Conservation (phyloP, 2,888 invertebrate species). For the Lycia hirtaria region DNA sequence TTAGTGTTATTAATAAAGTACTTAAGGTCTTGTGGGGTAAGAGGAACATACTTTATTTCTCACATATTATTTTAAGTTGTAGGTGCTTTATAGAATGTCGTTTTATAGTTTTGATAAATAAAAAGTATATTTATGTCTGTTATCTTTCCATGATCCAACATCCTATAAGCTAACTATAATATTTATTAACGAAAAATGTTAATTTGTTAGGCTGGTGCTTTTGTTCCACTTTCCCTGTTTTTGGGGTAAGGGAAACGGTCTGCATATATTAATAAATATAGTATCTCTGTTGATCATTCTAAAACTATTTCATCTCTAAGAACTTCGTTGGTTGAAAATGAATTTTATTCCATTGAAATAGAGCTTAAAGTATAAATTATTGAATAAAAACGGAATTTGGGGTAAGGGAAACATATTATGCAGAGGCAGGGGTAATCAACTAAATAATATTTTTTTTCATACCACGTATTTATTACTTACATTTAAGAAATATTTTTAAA, state of each 20-base stretch:
- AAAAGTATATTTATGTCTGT: slow-evolving; percentile 16
- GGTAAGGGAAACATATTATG: slow-evolving; percentile 7
- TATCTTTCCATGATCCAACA: slow-evolving; percentile 18
- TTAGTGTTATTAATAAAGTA: no score
- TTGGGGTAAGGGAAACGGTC: slow-evolving; percentile 21
- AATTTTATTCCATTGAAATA: slow-evolving; percentile 16
- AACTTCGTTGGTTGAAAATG: slow-evolving; percentile 7
- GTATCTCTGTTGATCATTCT: slow-evolving; percentile 7
- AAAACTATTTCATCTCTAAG: slow-evolving; percentile 11
- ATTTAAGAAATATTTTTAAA: neutral
- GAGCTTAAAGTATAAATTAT: slow-evolving; percentile 18
- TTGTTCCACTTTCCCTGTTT: slow-evolving; percentile 13
- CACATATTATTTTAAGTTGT: neutral
- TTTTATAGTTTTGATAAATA: slow-evolving; percentile 21
- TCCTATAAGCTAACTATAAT: neutral
- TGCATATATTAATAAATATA: slow-evolving; percentile 9
- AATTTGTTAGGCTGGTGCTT: neutral
- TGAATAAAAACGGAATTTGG: slow-evolving; percentile 13
- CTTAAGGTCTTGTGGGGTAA: slow-evolving; percentile 7
- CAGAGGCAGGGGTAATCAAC: slow-evolving; percentile 19
- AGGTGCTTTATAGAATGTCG: slow-evolving; percentile 19
- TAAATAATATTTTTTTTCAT: neutral
- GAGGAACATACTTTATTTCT: neutral
- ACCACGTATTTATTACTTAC: neutral
- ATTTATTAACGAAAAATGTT: neutral